Evolutionary conservation across 30 jellyfish, hydroid and myxozoan genomes (phyloP).

Genomic region (Cassiopea xamachana): DNA sequence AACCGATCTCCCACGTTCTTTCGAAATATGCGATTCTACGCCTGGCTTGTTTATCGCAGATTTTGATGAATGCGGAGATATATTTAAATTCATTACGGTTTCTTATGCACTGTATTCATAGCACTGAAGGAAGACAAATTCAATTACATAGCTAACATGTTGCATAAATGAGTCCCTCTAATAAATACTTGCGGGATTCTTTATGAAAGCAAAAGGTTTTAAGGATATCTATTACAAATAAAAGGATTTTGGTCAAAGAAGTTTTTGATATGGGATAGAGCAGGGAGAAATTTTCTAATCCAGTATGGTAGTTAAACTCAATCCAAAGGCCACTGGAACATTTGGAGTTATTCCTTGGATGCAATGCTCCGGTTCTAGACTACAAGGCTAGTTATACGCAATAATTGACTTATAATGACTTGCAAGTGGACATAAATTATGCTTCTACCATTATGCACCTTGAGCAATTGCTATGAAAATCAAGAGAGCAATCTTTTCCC

Average conservation of each 20-base stretch:
- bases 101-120: not conserved
- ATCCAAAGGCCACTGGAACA: constrained; percentile 18
- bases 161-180: constrained; percentile 16
- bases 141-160: constrained; percentile 8
- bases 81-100: not conserved
- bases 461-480: not conserved
- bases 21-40: not conserved
- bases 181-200: constrained; percentile 20
- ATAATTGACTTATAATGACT: not conserved
- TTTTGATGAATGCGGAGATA: not conserved
- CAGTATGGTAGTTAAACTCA: constrained; percentile 6
- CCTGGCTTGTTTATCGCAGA: not conserved
- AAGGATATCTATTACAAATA: constrained; percentile 23
- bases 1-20: not conserved
- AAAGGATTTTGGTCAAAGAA: constrained; percentile 19
- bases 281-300: not conserved
- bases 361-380: not conserved
- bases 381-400: constrained; percentile 5
- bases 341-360: not conserved
- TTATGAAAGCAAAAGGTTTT: constrained; percentile 18
- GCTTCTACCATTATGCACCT: not conserved
- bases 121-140: constrained; percentile 9
- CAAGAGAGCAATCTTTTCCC: not conserved
- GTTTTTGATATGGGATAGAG: constrained; percentile 13
- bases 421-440: not conserved